Percentiles rank a stretch among this genome's conserved stretches.
phyloP scores from a whole-genome alignment of 2,797 vertebrate species.

The Myripristis jacobus region DNA sequence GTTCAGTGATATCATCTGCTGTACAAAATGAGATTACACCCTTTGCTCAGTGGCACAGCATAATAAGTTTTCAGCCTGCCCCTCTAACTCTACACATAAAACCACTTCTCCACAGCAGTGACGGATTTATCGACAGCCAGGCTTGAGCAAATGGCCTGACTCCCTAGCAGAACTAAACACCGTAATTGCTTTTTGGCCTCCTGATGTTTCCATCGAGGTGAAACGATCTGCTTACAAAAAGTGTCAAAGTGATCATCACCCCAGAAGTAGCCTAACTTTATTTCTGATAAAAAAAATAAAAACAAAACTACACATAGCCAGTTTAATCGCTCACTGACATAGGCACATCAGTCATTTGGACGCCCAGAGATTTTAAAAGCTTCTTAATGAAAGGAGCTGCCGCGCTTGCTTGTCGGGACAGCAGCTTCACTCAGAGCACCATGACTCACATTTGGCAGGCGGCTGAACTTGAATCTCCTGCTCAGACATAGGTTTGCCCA shows the following conservation, averaged over 20 bases:
- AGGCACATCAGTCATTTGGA: conserved; percentile 5
- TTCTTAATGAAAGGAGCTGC: conserved; percentile 26
- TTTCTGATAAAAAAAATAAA: conserved; percentile 32
- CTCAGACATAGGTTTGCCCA: conserved; percentile 70
- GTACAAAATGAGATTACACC: conserved; percentile 33
- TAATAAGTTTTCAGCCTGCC: conserved; percentile 17
- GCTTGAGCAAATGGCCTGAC: conserved; percentile 9
- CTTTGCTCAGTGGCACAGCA: conserved; percentile 32
- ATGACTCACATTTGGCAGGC: conserved; percentile 71
- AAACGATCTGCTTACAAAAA: conserved; percentile 33
- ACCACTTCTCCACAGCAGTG: conserved; percentile 17
- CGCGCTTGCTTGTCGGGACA: conserved; percentile 30
- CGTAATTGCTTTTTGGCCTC: conserved; percentile 60
- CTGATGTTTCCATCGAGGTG: conserved; percentile 23
- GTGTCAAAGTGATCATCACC: conserved; percentile 15
- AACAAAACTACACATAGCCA: conserved; percentile 7
- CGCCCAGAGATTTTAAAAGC: conserved; percentile 8
- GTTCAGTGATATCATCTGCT: conserved; percentile 30
- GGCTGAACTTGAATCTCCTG: conserved; percentile 64
- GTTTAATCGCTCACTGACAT: neutral
- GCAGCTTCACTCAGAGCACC: conserved; percentile 49
- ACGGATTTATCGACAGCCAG: conserved; percentile 38
- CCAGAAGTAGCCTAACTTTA: conserved; percentile 4
- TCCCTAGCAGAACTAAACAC: conserved; percentile 44
- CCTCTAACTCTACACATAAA: conserved; percentile 7